Percentiles rank a stretch among this genome's conserved stretches.
phyloP scores from a whole-genome alignment of 2,113 vertebrate species.

The Phalacrocorax carbo region DNA sequence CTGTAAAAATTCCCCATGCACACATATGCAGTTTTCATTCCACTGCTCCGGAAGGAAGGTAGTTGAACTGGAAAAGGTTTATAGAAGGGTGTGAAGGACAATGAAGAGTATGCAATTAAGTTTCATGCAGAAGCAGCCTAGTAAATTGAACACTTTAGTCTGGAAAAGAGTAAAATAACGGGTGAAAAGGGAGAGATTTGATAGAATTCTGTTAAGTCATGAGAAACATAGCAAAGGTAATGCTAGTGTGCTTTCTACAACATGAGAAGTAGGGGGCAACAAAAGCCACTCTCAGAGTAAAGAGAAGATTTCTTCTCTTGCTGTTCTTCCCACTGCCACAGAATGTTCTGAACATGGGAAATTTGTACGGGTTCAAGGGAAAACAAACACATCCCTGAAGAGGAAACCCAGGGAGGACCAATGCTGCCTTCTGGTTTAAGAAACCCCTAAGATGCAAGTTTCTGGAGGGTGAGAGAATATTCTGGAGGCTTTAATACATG shows the following conservation, averaged over 20 bases:
- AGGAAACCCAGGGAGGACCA: not conserved
- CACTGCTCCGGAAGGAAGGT: not conserved
- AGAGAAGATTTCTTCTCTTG: not conserved
- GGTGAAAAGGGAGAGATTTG: not conserved
- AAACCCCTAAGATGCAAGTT: not conserved
- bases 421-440: not conserved
- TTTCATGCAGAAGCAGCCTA: not conserved
- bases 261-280: slow-evolving; percentile 25
- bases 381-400: not conserved
- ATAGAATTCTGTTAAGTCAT: not conserved
- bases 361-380: not conserved
- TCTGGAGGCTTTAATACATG: not conserved
- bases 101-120: not conserved
- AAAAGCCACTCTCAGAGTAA: not conserved
- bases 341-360: not conserved
- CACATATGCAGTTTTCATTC: not conserved
- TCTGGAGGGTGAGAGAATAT: not conserved
- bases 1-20: not conserved
- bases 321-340: not conserved
- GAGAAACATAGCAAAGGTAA: not conserved
- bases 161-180: not conserved
- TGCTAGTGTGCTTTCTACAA: not conserved
- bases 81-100: not conserved
- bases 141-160: not conserved
- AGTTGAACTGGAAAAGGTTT: not conserved